These are phyloP conservation scores for Leptarthrus brevirostris DNA, from an alignment of 2,888 invertebrate genomes.

Conservation along the genomic window DNA sequence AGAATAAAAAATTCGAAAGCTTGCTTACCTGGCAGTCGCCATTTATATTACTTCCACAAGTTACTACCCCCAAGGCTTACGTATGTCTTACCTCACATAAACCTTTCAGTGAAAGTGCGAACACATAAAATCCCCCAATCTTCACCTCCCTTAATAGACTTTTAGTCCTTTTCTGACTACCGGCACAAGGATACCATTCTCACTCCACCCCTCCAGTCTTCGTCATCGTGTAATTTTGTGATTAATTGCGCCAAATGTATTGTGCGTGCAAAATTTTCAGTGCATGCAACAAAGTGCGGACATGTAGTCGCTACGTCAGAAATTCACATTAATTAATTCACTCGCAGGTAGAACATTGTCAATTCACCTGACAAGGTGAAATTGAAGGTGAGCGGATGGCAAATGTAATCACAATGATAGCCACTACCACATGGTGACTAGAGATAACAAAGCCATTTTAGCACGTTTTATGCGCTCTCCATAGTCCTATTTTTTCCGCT, in stretches of 20 bases:
- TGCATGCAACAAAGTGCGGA: constrained; percentile 39
- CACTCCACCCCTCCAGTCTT: constrained; percentile 1
- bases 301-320: constrained; percentile 22
- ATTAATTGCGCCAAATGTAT: constrained; percentile 43
- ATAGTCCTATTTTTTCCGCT: neutral
- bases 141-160: neutral
- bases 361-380: constrained; percentile 39
- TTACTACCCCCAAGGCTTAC: neutral
- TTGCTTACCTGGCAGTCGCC: constrained; percentile 2
- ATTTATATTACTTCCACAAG: neutral
- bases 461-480: constrained; percentile 21
- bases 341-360: constrained; percentile 12
- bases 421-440: constrained; percentile 16
- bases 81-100: neutral
- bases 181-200: constrained; percentile 23
- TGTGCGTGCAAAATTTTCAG: constrained; percentile 40
- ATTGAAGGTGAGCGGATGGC: constrained; percentile 34
- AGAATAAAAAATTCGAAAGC: neutral
- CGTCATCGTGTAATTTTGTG: constrained; percentile 44
- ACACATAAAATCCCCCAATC: neutral
- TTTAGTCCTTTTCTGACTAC: neutral
- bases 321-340: constrained; percentile 30
- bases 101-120: constrained; percentile 43
- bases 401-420: neutral
- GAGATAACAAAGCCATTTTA: constrained; percentile 37